phyloP scores from a whole-genome alignment of 2,888 invertebrate genomes.

The Unio pictorum region DNA sequence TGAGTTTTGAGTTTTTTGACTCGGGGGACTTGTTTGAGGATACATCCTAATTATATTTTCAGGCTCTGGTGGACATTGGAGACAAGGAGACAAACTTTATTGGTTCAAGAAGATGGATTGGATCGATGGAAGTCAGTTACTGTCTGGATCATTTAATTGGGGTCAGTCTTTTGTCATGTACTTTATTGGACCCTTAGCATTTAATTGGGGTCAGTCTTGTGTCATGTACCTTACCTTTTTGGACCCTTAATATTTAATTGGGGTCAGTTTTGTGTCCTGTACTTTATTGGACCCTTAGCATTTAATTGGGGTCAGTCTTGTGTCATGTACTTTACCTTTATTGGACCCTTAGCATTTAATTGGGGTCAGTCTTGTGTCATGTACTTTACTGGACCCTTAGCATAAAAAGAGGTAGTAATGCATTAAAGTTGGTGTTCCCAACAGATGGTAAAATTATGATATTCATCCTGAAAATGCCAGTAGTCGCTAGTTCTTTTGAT shows the following conservation, averaged over 20 bases:
- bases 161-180: slow-evolving; percentile 48
- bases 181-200: slow-evolving; percentile 1
- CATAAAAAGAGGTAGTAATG: slow-evolving; percentile 1
- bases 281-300: slow-evolving; percentile 1
- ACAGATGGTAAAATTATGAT: not conserved
- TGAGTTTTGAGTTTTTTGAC: too few relatives aligned
- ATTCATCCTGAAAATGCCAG: too few relatives aligned
- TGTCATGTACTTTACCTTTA: not conserved
- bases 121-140: slow-evolving; percentile 96
- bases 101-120: slow-evolving; percentile 96
- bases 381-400: not conserved
- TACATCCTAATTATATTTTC: slow-evolving; percentile 49
- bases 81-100: slow-evolving; percentile 92
- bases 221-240: not conserved
- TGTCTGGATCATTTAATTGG: slow-evolving; percentile 85
- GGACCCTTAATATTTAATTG: slow-evolving; percentile 75
- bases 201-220: slow-evolving; percentile 71
- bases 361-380: slow-evolving; percentile 55
- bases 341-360: slow-evolving; percentile 75
- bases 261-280: slow-evolving; percentile 52
- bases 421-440: not conserved
- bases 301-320: slow-evolving; percentile 71
- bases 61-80: slow-evolving; percentile 93
- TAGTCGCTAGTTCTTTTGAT: too few relatives aligned
- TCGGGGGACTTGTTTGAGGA: too few relatives aligned